Conservation (phyloP, 2,113 vertebrate genomes). For the Leiothrix lutea region DNA sequence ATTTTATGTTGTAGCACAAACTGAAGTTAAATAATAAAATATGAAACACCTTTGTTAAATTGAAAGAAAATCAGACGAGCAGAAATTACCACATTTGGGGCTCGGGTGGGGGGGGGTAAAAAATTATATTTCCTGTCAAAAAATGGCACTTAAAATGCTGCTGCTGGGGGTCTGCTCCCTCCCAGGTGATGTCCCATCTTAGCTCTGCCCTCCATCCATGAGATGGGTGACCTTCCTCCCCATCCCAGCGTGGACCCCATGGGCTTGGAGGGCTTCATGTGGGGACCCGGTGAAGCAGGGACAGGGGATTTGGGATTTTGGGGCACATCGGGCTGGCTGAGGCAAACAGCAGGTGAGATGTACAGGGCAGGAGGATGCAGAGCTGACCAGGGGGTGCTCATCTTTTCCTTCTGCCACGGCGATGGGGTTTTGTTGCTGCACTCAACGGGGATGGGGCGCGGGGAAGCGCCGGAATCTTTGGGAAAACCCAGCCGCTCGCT, state of each 20-base stretch:
- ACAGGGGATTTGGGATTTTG: background rate
- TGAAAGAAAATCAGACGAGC: background rate
- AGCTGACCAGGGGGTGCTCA: background rate
- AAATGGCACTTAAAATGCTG: background rate
- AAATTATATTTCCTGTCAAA: background rate
- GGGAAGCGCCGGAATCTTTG: background rate
- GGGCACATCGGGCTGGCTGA: accelerated
- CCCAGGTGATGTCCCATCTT: background rate
- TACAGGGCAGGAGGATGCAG: background rate
- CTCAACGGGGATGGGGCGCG: background rate
- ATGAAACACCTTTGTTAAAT: background rate
- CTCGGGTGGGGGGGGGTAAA: accelerated
- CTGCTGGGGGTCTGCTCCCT: background rate
- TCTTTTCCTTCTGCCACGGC: accelerated
- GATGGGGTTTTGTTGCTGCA: background rate
- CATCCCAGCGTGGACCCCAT: accelerated
- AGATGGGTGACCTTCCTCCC: background rate
- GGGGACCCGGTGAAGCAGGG: background rate
- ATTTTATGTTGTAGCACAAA: background rate
- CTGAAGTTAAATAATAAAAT: background rate
- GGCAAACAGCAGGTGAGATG: background rate
- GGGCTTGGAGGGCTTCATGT: background rate
- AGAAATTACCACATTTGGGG: background rate
- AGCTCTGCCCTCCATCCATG: accelerated
- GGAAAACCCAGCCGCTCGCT: background rate